phyloP scores from a whole-genome alignment of 2,797 vertebrate genomes.

The Melanotaenia maccullochi region DNA sequence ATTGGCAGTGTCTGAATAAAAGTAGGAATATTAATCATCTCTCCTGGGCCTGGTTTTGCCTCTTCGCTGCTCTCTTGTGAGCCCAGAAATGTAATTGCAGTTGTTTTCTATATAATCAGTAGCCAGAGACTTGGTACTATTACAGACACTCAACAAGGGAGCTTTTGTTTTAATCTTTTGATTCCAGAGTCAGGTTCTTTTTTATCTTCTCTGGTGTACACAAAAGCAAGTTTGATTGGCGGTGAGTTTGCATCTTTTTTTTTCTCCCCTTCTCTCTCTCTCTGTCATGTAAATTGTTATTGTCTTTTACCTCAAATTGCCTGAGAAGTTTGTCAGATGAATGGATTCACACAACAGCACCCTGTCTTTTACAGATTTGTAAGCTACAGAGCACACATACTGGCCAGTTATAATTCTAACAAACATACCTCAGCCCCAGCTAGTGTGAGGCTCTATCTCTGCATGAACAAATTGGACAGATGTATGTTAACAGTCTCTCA shows the following conservation, averaged over 20 bases:
- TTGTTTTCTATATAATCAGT: conserved; percentile 80
- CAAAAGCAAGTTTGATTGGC: conserved; percentile 83
- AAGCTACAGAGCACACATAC: conserved; percentile 44
- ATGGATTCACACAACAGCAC: conserved; percentile 63
- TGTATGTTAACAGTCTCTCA: conserved; percentile 65
- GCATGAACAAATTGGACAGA: conserved; percentile 66
- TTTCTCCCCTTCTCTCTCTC: conserved; percentile 31
- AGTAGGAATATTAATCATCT: conserved; percentile 80
- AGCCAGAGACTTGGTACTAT: conserved; percentile 68
- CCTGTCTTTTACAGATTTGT: conserved; percentile 66
- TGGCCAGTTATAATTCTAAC: conserved; percentile 73
- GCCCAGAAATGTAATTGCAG: conserved; percentile 79
- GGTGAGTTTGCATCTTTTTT: conserved; percentile 69
- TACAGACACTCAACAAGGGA: conserved; percentile 70
- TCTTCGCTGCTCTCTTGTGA: conserved; percentile 63
- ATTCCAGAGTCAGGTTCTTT: conserved; percentile 80
- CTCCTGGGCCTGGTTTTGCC: conserved; percentile 73
- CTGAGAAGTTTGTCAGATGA: conserved; percentile 82
- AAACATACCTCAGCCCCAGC: conserved; percentile 64
- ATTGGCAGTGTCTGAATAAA: conserved; percentile 62
- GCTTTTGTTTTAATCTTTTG: conserved; percentile 83
- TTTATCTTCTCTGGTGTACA: conserved; percentile 74
- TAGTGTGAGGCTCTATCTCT: conserved; percentile 37
- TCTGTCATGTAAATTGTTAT: conserved; percentile 82
- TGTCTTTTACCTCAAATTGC: conserved; percentile 82